A percentile compares a stretch with the other conserved stretches of the same genome.
phyloP scores from a whole-genome alignment of 1,140 invertebrate genomes.

The Drosophila miranda region DNA sequence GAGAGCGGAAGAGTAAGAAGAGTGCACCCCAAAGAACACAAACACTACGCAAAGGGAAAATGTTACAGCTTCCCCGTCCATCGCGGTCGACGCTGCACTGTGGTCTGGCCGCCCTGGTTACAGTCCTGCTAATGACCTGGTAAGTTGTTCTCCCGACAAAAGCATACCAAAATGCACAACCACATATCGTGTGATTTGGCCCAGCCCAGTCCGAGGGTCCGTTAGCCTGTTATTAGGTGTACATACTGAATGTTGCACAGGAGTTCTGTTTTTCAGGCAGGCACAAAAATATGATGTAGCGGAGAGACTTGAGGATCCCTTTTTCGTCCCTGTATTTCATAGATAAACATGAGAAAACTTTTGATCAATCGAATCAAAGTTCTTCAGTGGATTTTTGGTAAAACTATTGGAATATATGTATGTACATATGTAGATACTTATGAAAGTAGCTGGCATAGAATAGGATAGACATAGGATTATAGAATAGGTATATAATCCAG shows the following conservation, averaged over 20 bases:
- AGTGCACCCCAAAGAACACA: neutral
- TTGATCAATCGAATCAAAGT: too few species aligned
- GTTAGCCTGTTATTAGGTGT: too few species aligned
- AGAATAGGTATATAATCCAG: neutral
- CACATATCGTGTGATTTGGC: neutral
- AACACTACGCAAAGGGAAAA: slow-evolving; percentile 18
- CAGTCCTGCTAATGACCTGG: slow-evolving; percentile 59
- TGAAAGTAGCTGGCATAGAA: too few species aligned
- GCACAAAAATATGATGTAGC: too few species aligned
- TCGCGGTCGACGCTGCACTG: slow-evolving; percentile 45
- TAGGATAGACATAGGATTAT: too few species aligned
- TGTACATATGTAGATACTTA: neutral
- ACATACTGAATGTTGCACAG: neutral
- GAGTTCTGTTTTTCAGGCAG: neutral
- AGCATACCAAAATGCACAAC: neutral
- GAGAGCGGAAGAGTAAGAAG: neutral
- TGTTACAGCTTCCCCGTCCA: slow-evolving; percentile 62
- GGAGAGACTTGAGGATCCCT: neutral
- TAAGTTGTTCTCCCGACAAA: slow-evolving; percentile 31
- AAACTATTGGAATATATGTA: neutral
- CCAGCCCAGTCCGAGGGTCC: too few species aligned
- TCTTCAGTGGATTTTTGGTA: too few species aligned
- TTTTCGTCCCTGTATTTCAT: too few species aligned
- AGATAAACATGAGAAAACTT: too few species aligned
- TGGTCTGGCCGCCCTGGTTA: slow-evolving; percentile 35